A percentile compares a stretch with the other conserved stretches of the same genome.
Evolutionary conservation across 1,140 invertebrate genomes (phyloP).

Genomic region (Popillia japonica): DNA sequence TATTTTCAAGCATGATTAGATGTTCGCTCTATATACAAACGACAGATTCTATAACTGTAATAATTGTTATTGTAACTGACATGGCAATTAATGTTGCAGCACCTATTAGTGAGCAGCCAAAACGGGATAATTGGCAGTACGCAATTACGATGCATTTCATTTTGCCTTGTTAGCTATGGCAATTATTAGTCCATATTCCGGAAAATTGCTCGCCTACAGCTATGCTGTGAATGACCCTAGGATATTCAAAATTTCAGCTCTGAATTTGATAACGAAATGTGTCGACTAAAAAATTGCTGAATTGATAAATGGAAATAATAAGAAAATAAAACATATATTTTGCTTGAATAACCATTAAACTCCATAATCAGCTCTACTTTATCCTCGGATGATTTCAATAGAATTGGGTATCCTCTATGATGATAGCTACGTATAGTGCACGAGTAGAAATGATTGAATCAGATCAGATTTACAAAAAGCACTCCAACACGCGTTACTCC

Average conservation of each 20-base stretch:
- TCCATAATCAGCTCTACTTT: no score
- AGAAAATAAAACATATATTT: no score
- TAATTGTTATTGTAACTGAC: background rate
- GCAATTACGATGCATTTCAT: constrained; percentile 22
- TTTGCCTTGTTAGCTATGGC: background rate
- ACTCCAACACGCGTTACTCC: no score
- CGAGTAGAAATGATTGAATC: no score
- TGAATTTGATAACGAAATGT: background rate
- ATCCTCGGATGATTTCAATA: no score
- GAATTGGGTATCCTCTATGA: no score
- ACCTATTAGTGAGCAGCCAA: constrained; percentile 4
- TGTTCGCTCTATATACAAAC: no score
- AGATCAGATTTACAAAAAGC: no score
- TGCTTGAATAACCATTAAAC: no score
- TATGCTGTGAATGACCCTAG: background rate
- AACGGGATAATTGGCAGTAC: background rate
- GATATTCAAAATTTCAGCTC: background rate
- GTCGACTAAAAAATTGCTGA: background rate
- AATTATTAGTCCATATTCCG: background rate
- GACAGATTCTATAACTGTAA: background rate
- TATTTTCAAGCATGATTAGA: no score
- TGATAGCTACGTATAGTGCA: no score
- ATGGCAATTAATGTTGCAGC: background rate
- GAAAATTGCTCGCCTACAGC: background rate
- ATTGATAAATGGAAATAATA: background rate